phyloP scores from a whole-genome alignment of 2,888 invertebrate genomes.

The Drosophila ustulata region DNA sequence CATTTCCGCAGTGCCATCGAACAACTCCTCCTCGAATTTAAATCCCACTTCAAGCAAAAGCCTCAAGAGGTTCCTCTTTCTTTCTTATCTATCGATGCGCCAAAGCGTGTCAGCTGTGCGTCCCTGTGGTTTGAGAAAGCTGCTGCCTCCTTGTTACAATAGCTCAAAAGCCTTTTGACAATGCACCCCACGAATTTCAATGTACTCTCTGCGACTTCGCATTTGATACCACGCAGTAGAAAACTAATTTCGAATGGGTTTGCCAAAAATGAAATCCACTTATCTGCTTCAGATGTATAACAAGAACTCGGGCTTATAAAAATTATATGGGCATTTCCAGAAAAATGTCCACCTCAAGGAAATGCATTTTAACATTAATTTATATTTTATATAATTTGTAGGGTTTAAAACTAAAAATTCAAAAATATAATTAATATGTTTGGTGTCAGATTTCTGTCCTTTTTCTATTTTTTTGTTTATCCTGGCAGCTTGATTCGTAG shows the following conservation, averaged over 20 bases:
- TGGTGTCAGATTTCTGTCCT: too few species aligned
- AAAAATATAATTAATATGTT: too few species aligned
- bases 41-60: constrained; percentile 70
- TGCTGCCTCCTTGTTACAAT: constrained; percentile 32
- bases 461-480: too few species aligned
- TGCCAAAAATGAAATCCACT: not conserved
- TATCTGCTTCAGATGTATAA: not conserved
- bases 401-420: too few species aligned
- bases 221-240: constrained; percentile 11
- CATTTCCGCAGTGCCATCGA: constrained; percentile 61
- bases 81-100: constrained; percentile 70
- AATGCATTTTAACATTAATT: too few species aligned
- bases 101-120: constrained; percentile 75
- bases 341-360: too few species aligned
- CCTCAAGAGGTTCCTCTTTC: constrained; percentile 58
- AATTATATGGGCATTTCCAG: too few species aligned
- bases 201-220: constrained; percentile 55
- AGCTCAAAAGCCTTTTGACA: constrained; percentile 70
- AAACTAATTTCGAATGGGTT: not conserved
- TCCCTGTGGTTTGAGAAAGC: too few species aligned
- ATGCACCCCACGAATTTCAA: constrained; percentile 61
- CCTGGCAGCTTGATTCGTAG: too few species aligned
- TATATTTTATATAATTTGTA: too few species aligned
- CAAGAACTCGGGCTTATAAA: not conserved
- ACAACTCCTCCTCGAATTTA: constrained; percentile 33